A percentile compares a stretch with the other conserved stretches of the same genome.
phyloP scores from a whole-genome alignment of 2,888 invertebrate species.

The Drosophila stalkeri region DNA sequence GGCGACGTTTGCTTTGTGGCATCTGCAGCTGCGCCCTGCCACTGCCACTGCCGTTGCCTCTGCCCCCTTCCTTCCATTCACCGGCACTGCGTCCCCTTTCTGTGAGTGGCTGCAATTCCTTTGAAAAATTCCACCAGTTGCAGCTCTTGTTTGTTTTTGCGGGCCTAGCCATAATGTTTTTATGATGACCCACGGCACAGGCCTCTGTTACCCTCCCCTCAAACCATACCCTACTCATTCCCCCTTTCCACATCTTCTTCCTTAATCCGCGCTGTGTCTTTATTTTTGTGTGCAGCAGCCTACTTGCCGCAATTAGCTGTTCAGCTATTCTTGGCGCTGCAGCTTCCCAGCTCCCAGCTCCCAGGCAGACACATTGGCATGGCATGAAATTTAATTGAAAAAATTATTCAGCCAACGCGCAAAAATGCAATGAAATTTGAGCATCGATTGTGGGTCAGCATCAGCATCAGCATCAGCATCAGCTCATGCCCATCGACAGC shows the following conservation, averaged over 20 bases:
- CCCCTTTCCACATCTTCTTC: neutral
- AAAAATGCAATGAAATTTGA: conserved; percentile 76
- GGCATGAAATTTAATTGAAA: conserved; percentile 74
- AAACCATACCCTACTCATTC: neutral
- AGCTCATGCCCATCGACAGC: conserved; percentile 57
- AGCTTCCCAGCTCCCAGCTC: conserved; percentile 13
- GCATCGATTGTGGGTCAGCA: conserved; percentile 78
- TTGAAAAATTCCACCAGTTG: conserved; percentile 79
- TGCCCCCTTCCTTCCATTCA: neutral
- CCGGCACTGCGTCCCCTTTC: neutral
- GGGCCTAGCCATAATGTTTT: conserved; percentile 75
- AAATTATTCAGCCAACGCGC: conserved; percentile 44
- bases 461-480: neutral
- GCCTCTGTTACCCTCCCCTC: neutral
- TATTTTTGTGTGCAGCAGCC: conserved; percentile 53
- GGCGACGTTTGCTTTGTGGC: conserved; percentile 45
- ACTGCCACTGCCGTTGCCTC: neutral
- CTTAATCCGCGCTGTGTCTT: conserved; percentile 57
- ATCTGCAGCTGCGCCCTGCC: conserved; percentile 66
- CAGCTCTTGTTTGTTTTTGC: conserved; percentile 67
- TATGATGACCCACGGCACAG: conserved; percentile 75
- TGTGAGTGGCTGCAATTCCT: conserved; percentile 62
- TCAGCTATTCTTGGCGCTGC: conserved; percentile 63
- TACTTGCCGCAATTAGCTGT: conserved; percentile 75
- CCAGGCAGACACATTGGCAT: conserved; percentile 72